Percentiles rank a stretch among this genome's conserved stretches.
Conservation (phyloP, 2,797 vertebrate species). For the Centroberyx gerrardi region DNA sequence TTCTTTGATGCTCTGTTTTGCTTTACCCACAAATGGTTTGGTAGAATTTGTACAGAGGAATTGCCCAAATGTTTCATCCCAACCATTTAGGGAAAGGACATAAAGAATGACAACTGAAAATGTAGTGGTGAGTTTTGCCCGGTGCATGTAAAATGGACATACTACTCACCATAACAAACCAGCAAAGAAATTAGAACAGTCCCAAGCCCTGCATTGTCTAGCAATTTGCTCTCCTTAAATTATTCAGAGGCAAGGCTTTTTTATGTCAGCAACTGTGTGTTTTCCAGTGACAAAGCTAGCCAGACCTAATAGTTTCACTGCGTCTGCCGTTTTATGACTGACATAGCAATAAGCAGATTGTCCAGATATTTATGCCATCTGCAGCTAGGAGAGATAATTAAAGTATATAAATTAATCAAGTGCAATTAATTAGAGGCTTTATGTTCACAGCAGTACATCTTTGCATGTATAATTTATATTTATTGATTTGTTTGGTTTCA, state of each 20-base stretch:
- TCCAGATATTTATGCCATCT: constrained; percentile 99
- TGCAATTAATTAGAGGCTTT: constrained; percentile 99
- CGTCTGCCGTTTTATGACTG: constrained; percentile 99
- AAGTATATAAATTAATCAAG: constrained; percentile 99
- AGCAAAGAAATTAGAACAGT: constrained; percentile 77
- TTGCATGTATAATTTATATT: constrained; percentile 99
- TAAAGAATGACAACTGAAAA: constrained; percentile 58
- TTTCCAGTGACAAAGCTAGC: constrained; percentile 90
- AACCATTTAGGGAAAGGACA: constrained; percentile 42
- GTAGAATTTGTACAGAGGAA: constrained; percentile 33
- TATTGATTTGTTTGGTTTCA: constrained; percentile 99
- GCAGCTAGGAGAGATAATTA: constrained; percentile 99
- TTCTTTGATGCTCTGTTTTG: constrained; percentile 14
- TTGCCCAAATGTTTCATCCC: constrained; percentile 30
- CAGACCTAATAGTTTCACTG: constrained; percentile 94
- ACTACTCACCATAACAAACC: constrained; percentile 75
- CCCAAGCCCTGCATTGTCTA: constrained; percentile 88
- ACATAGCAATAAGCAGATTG: constrained; percentile 99
- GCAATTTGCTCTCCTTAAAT: constrained; percentile 94
- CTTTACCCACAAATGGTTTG: constrained; percentile 20
- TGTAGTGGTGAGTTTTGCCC: constrained; percentile 53
- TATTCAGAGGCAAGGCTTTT: constrained; percentile 89
- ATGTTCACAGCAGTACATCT: constrained; percentile 99
- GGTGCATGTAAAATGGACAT: constrained; percentile 64
- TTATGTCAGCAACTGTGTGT: constrained; percentile 86